phyloP scores from a whole-genome alignment of 2,888 invertebrate genomes.

The Drepanosiphum platanoidis region DNA sequence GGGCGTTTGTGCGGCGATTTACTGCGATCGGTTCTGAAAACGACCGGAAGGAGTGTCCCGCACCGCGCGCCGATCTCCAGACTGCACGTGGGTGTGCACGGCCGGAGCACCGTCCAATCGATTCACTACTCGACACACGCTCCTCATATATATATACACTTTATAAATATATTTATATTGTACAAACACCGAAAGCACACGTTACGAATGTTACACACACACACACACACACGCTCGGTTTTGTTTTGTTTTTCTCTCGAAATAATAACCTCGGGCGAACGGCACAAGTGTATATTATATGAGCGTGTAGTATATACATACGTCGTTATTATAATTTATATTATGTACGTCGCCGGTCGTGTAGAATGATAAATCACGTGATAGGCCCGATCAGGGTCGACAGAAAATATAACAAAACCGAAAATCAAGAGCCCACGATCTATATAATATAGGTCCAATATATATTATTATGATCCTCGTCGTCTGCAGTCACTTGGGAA shows the following conservation, averaged over 20 bases:
- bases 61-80: constrained; percentile 19
- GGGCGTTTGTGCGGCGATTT: constrained; percentile 49
- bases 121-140: constrained; percentile 8
- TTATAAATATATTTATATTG: background rate
- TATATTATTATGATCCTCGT: no score
- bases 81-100: constrained; percentile 41
- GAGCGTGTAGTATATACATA: no score
- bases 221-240: background rate
- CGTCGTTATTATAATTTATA: no score
- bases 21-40: constrained; percentile 35
- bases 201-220: background rate
- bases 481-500: no score
- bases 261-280: background rate
- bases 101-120: constrained; percentile 44
- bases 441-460: no score
- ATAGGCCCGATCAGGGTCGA: no score
- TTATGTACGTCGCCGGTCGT: no score
- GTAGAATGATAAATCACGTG: background rate
- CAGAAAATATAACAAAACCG: no score
- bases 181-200: background rate
- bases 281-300: no score
- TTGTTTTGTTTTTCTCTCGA: background rate
- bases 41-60: constrained; percentile 59
- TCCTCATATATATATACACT: background rate
- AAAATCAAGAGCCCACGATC: no score